Conservation (phyloP, 2,797 vertebrate genomes). For the Mionectes olivaceus region DNA sequence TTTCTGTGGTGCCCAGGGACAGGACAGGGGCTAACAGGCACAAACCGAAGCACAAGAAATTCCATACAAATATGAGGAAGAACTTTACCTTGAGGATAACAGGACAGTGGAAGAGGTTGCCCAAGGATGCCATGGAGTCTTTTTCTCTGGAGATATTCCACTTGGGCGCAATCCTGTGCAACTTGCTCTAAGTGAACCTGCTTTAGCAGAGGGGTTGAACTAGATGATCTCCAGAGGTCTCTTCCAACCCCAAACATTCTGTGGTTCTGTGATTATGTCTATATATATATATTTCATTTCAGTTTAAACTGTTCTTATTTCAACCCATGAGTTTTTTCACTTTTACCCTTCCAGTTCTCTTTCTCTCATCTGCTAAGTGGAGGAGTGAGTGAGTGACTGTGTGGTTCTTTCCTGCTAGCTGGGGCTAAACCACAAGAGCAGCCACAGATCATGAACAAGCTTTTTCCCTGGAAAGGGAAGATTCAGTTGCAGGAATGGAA, state of each 20-base stretch:
- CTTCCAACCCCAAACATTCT: not conserved
- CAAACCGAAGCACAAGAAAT: not conserved
- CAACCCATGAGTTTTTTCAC: accelerated
- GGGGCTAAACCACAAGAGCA: not conserved
- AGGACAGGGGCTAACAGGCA: not conserved
- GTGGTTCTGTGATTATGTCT: not conserved
- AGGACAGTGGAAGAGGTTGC: not conserved
- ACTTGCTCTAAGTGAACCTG: not conserved
- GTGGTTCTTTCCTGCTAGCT: not conserved
- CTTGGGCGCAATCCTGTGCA: not conserved
- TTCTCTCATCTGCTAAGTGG: not conserved
- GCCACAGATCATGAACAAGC: not conserved
- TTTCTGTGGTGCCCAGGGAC: not conserved
- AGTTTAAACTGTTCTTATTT: not conserved
- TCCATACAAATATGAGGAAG: not conserved
- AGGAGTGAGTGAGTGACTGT: accelerated
- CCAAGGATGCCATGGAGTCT: not conserved
- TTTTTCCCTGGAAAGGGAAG: not conserved
- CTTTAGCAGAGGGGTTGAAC: too few species aligned
- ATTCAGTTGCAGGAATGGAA: not conserved
- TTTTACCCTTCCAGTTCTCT: not conserved
- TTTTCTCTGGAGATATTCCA: not conserved
- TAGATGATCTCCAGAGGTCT: not conserved
- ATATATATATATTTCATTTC: not conserved
- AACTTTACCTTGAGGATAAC: not conserved